Conservation (phyloP, 2,113 vertebrate genomes). For the Malurus alboscapulatus region DNA sequence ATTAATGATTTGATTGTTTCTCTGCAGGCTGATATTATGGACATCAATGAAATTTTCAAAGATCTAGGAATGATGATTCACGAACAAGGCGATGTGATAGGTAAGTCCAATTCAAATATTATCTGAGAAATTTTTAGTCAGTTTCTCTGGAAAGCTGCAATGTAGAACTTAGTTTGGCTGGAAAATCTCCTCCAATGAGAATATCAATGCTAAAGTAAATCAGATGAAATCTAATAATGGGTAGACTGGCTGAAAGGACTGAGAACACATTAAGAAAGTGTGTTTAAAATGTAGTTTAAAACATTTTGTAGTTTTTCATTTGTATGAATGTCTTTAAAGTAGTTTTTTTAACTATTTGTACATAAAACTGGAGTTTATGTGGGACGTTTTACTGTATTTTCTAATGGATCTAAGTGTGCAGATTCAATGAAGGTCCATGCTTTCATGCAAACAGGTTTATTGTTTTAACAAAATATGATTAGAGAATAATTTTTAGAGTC, state of each 20-base stretch:
- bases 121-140: background rate
- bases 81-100: constrained; percentile 95
- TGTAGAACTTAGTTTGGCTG: background rate
- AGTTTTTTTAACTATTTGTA: background rate
- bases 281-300: background rate
- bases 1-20: background rate
- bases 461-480: background rate
- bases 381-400: background rate
- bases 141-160: background rate
- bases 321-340: background rate
- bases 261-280: background rate
- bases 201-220: background rate
- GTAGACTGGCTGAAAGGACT: background rate
- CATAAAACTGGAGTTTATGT: background rate
- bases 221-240: background rate
- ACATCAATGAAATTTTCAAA: constrained; percentile 98
- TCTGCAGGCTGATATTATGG: constrained; percentile 90
- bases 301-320: background rate
- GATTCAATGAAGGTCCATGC: background rate
- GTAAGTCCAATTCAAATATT: constrained; percentile 73
- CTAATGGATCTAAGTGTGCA: background rate
- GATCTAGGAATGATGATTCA: constrained; percentile 97
- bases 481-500: background rate
- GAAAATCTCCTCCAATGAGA: background rate
- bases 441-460: background rate